Evolutionary conservation across 2,797 vertebrate species (phyloP).

Genomic region (Galago senegalensis): DNA sequence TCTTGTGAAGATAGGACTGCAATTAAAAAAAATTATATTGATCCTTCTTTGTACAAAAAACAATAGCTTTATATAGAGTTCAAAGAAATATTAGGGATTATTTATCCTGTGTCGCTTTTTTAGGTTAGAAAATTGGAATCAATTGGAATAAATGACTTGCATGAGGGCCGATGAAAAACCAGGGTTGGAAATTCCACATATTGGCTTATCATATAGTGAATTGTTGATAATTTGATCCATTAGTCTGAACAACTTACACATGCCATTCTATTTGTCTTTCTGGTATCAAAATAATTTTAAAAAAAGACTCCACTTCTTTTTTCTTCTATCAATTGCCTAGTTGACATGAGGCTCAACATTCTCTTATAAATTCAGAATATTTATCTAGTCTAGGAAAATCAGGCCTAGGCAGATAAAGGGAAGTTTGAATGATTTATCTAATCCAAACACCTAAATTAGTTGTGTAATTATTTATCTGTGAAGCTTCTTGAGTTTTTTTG

Average conservation of each 20-base stretch:
- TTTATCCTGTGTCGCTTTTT: not conserved
- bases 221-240: not conserved
- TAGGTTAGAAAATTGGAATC: conserved; percentile 38
- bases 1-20: not conserved
- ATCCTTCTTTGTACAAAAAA: not conserved
- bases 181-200: not conserved
- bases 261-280: conserved; percentile 20
- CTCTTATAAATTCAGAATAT: conserved; percentile 33
- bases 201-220: not conserved
- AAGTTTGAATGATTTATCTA: conserved; percentile 18
- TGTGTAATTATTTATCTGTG: conserved; percentile 46
- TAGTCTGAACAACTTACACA: not conserved
- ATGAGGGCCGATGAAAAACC: not conserved
- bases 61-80: conserved; percentile 23
- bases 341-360: conserved; percentile 34
- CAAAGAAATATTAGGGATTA: conserved; percentile 31
- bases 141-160: not conserved
- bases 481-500: conserved; percentile 41
- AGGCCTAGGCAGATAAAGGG: conserved; percentile 34
- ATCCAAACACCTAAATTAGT: conserved; percentile 38
- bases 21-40: conserved; percentile 2
- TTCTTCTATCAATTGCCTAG: conserved; percentile 24
- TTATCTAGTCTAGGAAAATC: conserved; percentile 52
- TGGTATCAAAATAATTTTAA: conserved; percentile 30
- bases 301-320: conserved; percentile 12